phyloP scores from a whole-genome alignment of 92 coral and sea anemone species.

The Blastomussa wellsi region DNA sequence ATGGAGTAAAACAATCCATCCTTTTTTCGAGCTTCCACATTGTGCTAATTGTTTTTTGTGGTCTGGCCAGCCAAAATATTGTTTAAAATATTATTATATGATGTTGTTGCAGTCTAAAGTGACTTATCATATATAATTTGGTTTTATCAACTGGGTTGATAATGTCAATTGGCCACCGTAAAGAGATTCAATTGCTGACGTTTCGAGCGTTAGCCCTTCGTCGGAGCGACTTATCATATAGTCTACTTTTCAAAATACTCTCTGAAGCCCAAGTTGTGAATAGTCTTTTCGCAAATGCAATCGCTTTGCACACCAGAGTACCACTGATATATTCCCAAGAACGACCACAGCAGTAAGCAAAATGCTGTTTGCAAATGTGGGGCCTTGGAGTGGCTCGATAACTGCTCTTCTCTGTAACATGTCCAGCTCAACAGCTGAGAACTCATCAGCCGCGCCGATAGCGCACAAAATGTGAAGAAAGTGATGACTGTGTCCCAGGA shows the following conservation, averaged over 20 bases:
- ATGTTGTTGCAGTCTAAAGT: too few relatives aligned
- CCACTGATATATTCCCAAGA: constrained; percentile 59
- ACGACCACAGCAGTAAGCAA: constrained; percentile 59
- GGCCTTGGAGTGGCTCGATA: constrained; percentile 42
- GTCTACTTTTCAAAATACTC: not conserved
- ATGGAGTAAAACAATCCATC: too few relatives aligned
- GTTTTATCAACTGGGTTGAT: too few relatives aligned
- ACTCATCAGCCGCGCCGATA: constrained; percentile 82
- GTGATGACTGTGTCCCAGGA: constrained; percentile 94
- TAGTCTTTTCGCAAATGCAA: constrained; percentile 23
- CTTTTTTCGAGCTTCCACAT: too few relatives aligned
- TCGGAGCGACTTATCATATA: too few relatives aligned
- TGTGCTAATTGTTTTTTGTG: too few relatives aligned
- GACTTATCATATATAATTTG: too few relatives aligned
- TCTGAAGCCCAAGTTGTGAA: not conserved
- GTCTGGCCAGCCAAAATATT: too few relatives aligned
- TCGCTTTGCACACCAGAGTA: constrained; percentile 52
- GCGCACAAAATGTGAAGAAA: constrained; percentile 88
- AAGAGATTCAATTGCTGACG: too few relatives aligned
- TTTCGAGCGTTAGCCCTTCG: too few relatives aligned
- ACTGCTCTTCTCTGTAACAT: constrained; percentile 66
- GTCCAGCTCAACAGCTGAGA: constrained; percentile 75
- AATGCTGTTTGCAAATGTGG: constrained; percentile 66
- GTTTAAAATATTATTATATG: too few relatives aligned
- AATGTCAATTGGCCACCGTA: too few relatives aligned